A percentile compares a stretch with the other conserved stretches of the same genome.
Conservation (phyloP, 2,888 invertebrate species). For the Andrena bucephala region DNA sequence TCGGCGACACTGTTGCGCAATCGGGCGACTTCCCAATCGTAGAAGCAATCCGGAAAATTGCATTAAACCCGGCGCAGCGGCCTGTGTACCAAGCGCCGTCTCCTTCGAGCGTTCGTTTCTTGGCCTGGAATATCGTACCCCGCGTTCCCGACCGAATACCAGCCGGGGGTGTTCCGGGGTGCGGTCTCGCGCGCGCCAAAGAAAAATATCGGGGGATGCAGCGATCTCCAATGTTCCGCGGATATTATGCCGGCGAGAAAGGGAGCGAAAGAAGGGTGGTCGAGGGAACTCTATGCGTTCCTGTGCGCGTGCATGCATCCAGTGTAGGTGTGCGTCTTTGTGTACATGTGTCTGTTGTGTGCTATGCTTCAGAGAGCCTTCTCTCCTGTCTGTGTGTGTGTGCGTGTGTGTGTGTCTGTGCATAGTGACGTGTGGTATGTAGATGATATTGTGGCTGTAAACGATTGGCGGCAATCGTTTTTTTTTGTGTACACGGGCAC, state of each 20-base stretch:
- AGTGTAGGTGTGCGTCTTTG: conserved; percentile 25
- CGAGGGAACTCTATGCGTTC: conserved; percentile 39
- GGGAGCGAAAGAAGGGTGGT: conserved; percentile 19
- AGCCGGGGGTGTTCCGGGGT: too few species aligned
- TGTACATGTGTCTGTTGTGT: conserved; percentile 35
- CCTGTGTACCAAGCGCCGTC: too few species aligned
- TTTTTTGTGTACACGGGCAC: conserved; percentile 65
- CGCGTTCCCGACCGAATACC: too few species aligned
- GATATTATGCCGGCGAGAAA: conserved; percentile 29
- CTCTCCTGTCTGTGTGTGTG: conserved; percentile 2
- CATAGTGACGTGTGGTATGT: conserved; percentile 29
- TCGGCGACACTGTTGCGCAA: conserved; percentile 35
- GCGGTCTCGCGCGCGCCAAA: background rate
- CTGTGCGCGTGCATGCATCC: conserved; percentile 71
- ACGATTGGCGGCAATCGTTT: conserved; percentile 62
- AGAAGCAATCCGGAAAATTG: conserved; percentile 12
- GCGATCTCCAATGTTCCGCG: conserved; percentile 29
- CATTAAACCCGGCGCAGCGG: background rate
- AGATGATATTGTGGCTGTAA: conserved; percentile 47
- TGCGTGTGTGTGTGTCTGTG: conserved; percentile 21
- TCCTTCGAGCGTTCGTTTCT: too few species aligned
- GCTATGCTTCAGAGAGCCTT: conserved; percentile 10
- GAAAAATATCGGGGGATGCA: conserved; percentile 10
- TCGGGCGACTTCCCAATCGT: background rate
- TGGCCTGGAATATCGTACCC: too few species aligned